Conservation (phyloP, 2,797 vertebrate species). For the Lophius americanus region DNA sequence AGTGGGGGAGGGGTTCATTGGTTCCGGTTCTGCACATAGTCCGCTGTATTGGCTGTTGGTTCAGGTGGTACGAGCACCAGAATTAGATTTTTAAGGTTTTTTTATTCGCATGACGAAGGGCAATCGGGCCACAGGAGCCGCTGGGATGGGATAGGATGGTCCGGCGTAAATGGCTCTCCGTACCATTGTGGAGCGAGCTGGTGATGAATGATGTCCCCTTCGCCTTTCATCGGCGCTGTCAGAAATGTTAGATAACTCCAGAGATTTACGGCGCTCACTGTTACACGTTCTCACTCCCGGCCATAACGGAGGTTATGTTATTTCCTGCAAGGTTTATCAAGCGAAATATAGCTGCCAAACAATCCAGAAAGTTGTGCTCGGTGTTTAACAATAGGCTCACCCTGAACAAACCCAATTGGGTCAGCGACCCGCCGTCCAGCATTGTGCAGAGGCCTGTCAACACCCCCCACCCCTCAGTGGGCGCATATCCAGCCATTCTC, state of each 20-base stretch:
- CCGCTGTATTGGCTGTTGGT: constrained; percentile 42
- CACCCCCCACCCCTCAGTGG: constrained; percentile 58
- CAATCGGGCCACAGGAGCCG: constrained; percentile 53
- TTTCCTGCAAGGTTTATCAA: constrained; percentile 66
- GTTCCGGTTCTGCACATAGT: constrained; percentile 22
- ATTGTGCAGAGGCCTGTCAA: constrained; percentile 53
- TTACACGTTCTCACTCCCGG: constrained; percentile 46
- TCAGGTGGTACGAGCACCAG: constrained; percentile 45
- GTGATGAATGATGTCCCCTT: constrained; percentile 73
- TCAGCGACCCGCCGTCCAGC: constrained; percentile 64
- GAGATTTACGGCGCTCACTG: constrained; percentile 64
- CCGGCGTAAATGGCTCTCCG: constrained; percentile 57
- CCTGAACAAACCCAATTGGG: constrained; percentile 68
- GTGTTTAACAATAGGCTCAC: constrained; percentile 69
- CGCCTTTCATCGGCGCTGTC: constrained; percentile 59
- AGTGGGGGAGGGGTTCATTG: constrained; percentile 32
- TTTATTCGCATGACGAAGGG: constrained; percentile 58
- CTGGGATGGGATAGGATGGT: constrained; percentile 60
- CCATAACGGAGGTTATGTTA: constrained; percentile 61
- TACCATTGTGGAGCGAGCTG: constrained; percentile 61
- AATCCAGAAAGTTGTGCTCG: constrained; percentile 45
- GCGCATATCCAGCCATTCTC: constrained; percentile 52
- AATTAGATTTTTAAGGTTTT: constrained; percentile 63
- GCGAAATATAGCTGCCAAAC: constrained; percentile 64
- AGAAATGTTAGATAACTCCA: constrained; percentile 74